Conservation (phyloP, 2,113 vertebrate genomes). For the Hiodon tergisus region DNA sequence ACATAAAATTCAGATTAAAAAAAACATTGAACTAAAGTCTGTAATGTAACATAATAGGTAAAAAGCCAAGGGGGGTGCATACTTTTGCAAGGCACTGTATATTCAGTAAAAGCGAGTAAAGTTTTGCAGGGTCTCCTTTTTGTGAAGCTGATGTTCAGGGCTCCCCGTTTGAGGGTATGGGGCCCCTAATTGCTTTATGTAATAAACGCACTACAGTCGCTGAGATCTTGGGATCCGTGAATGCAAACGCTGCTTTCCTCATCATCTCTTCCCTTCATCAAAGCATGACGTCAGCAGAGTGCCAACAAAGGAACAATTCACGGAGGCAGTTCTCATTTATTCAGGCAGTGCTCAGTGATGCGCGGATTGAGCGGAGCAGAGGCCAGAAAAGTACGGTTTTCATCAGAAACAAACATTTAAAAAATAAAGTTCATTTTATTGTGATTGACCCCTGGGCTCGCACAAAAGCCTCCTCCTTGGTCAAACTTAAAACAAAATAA, state of each 20-base stretch:
- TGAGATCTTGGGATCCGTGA: slow-evolving; percentile 45
- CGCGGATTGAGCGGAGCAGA: slow-evolving; percentile 24
- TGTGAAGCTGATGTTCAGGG: background rate
- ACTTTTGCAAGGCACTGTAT: too few relatives aligned
- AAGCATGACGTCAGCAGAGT: slow-evolving; percentile 51
- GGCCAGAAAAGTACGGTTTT: background rate
- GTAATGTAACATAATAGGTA: too few relatives aligned
- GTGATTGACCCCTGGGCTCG: background rate
- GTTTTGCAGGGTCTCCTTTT: background rate
- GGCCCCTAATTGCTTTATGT: slow-evolving; percentile 64
- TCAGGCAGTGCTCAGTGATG: slow-evolving; percentile 20
- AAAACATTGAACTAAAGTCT: too few relatives aligned
- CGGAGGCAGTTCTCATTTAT: slow-evolving; percentile 30
- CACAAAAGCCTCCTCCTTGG: background rate
- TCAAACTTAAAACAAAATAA: background rate
- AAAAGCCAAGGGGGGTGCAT: too few relatives aligned
- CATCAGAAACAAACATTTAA: background rate
- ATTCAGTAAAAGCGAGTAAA: background rate
- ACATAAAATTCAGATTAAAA: too few relatives aligned
- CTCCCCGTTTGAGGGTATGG: slow-evolving; percentile 37
- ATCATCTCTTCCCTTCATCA: slow-evolving; percentile 58
- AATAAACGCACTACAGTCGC: slow-evolving; percentile 53
- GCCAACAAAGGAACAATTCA: slow-evolving; percentile 58
- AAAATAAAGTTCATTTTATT: background rate
- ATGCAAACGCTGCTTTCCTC: slow-evolving; percentile 47